These are phyloP conservation scores for Ypsolopha scabrella DNA, from an alignment of 2,888 invertebrate genomes.

Conservation along the genomic window DNA sequence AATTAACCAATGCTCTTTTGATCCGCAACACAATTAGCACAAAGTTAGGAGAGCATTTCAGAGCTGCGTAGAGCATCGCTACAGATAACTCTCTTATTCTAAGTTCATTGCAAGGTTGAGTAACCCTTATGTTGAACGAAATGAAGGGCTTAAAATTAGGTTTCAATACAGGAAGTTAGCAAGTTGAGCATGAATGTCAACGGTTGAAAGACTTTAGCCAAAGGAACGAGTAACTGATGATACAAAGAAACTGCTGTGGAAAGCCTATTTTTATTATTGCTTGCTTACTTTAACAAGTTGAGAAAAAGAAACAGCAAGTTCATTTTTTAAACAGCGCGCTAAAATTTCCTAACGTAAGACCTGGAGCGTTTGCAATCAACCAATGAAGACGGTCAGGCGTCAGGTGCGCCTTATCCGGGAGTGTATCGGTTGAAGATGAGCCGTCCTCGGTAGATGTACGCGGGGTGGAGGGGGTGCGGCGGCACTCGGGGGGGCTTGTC, in stretches of 20 bases:
- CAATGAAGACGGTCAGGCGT: background rate
- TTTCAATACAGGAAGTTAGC: background rate
- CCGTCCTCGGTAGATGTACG: constrained; percentile 49
- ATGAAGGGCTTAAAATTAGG: background rate
- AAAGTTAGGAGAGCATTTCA: too few species aligned
- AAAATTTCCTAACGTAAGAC: background rate
- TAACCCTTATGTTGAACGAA: too few species aligned
- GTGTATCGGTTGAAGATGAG: constrained; percentile 8
- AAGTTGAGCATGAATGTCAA: constrained; percentile 30
- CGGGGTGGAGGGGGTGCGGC: constrained; percentile 54
- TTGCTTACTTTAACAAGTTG: background rate
- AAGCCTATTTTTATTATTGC: too few species aligned
- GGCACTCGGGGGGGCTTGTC: constrained; percentile 55
- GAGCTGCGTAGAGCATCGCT: too few species aligned
- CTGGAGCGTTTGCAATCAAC: background rate
- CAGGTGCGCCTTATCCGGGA: constrained; percentile 2
- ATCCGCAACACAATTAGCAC: too few species aligned
- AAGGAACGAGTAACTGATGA: constrained; percentile 12
- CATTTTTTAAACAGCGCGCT: background rate
- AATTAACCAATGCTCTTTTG: too few species aligned
- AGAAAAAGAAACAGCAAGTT: background rate
- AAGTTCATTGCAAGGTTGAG: too few species aligned
- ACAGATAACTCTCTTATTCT: too few species aligned
- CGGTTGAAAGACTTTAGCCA: constrained; percentile 50
- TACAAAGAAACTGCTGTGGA: background rate